Evolutionary conservation across 2,113 vertebrate species (phyloP).

Genomic region (Beaufortia kweichowensis): DNA sequence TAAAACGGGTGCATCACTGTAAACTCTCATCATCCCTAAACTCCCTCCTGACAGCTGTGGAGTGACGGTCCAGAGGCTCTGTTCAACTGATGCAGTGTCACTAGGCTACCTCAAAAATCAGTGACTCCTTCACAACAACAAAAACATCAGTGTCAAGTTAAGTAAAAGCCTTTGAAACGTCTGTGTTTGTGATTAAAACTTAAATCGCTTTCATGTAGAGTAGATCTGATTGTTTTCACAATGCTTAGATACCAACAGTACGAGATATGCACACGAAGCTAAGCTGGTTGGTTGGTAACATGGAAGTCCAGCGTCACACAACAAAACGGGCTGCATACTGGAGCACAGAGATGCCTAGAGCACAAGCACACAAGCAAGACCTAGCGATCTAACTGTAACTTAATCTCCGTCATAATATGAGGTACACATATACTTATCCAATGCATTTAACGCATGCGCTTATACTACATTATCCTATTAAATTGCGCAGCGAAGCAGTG

Average conservation of each 20-base stretch:
- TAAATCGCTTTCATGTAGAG: neutral
- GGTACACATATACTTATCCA: neutral
- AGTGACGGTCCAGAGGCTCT: neutral
- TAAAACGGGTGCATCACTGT: neutral
- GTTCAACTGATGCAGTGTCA: conserved; percentile 7
- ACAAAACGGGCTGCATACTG: conserved; percentile 40
- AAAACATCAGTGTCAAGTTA: neutral
- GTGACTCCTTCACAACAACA: neutral
- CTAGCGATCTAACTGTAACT: no score
- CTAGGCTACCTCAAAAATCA: no score
- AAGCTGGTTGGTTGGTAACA: conserved; percentile 5
- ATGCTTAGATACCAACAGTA: neutral
- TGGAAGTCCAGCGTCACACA: conserved; percentile 24
- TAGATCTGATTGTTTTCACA: neutral
- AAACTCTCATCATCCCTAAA: neutral
- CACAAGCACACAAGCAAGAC: conserved; percentile 18
- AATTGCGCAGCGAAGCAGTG: neutral
- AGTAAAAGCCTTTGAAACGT: neutral
- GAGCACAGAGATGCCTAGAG: neutral
- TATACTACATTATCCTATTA: neutral
- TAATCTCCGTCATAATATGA: neutral
- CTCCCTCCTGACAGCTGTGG: neutral
- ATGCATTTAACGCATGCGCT: neutral
- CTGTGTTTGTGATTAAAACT: neutral
- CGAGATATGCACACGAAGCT: neutral